phyloP scores from a whole-genome alignment of 2,888 invertebrate genomes.

The Apotomis capreana region DNA sequence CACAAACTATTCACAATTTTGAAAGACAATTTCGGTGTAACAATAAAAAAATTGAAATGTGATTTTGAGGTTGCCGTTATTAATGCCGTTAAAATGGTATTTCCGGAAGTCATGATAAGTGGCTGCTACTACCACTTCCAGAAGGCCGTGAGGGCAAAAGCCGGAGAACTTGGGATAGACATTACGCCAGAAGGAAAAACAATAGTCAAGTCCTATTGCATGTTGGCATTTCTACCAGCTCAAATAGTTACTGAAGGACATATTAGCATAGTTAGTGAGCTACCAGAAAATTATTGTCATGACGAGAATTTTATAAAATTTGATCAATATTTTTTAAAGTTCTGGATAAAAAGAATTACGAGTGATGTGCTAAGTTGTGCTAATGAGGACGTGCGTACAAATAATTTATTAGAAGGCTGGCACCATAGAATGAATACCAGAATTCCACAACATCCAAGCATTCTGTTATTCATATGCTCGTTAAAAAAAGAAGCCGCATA shows the following conservation, averaged over 20 bases:
- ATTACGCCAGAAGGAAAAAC: background rate
- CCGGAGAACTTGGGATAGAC: background rate
- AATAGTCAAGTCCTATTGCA: constrained; percentile 6
- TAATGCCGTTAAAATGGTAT: constrained; percentile 36
- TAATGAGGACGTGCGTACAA: constrained; percentile 3
- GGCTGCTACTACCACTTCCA: constrained; percentile 39
- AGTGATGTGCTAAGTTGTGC: background rate
- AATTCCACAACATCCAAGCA: constrained; percentile 14
- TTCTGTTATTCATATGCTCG: constrained; percentile 4
- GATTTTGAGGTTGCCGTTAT: constrained; percentile 41
- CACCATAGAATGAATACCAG: constrained; percentile 10
- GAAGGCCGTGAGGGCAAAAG: constrained; percentile 2
- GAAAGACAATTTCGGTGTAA: background rate
- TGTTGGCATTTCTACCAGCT: constrained; percentile 3
- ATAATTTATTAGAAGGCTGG: constrained; percentile 17
- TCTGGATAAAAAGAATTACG: constrained; percentile 4
- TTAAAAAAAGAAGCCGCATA: background rate
- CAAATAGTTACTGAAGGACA: background rate
- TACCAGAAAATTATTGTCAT: constrained; percentile 1
- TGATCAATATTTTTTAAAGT: background rate
- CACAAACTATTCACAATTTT: background rate
- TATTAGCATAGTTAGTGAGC: background rate
- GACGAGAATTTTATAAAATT: background rate
- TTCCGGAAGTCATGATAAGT: constrained; percentile 34
- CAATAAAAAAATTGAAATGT: background rate